Conservation (phyloP, 2,888 invertebrate genomes). For the Meiosimyza decipiens region DNA sequence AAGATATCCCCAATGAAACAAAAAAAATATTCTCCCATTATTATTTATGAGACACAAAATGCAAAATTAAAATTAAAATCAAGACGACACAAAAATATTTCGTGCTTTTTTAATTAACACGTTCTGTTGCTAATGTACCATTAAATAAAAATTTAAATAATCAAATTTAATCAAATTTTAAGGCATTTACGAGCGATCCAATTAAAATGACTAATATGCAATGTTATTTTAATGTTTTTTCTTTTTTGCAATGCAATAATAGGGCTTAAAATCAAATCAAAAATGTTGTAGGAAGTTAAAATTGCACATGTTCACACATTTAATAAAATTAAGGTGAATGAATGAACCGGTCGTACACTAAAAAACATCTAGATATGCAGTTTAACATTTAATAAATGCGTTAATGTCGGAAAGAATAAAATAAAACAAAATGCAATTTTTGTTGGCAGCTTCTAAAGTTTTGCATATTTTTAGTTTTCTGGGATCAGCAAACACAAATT, state of each 20-base stretch:
- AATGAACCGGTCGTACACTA: too few relatives aligned
- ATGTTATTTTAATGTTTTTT: too few relatives aligned
- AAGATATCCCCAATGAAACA: too few relatives aligned
- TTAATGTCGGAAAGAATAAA: too few relatives aligned
- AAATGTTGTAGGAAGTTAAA: not conserved
- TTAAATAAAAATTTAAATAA: constrained; percentile 50
- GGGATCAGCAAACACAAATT: constrained; percentile 57
- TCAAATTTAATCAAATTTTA: constrained; percentile 42
- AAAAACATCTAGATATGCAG: too few relatives aligned
- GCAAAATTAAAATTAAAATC: not conserved
- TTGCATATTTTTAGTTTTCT: constrained; percentile 49
- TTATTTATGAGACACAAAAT: too few relatives aligned
- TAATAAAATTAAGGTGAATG: too few relatives aligned
- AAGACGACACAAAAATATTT: constrained; percentile 27
- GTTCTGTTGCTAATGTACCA: constrained; percentile 51
- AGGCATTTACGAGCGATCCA: constrained; percentile 41
- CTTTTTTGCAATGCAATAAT: not conserved
- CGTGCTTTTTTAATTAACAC: constrained; percentile 52
- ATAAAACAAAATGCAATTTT: too few relatives aligned
- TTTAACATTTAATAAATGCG: too few relatives aligned
- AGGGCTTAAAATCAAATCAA: not conserved
- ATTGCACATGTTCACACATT: too few relatives aligned
- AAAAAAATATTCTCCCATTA: too few relatives aligned
- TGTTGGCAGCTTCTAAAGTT: too few relatives aligned
- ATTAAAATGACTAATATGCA: constrained; percentile 38